phyloP scores from a whole-genome alignment of 2,797 vertebrate genomes.

The Phaenicophaeus curvirostris region DNA sequence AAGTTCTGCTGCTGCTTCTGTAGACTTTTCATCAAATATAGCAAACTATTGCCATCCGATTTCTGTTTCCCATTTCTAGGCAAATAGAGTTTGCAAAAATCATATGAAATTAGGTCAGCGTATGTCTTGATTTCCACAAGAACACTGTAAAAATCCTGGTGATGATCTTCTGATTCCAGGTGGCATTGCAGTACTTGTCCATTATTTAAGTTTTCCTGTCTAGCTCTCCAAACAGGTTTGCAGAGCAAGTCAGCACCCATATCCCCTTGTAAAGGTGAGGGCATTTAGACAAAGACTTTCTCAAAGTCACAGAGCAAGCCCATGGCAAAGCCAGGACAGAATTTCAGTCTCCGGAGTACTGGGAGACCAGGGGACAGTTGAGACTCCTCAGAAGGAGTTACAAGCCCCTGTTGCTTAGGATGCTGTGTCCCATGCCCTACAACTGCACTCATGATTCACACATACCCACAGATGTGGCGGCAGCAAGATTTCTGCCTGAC shows the following conservation, averaged over 20 bases:
- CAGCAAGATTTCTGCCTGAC: background rate
- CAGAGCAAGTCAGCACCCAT: background rate
- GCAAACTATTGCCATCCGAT: background rate
- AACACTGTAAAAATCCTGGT: background rate
- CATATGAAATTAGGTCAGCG: background rate
- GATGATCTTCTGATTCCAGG: background rate
- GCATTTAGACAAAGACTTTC: background rate
- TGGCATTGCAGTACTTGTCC: background rate
- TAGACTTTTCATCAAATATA: background rate
- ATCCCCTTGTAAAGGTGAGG: background rate
- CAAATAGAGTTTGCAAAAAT: constrained; percentile 15
- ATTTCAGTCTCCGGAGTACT: background rate
- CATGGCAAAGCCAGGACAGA: background rate
- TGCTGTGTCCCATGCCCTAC: background rate
- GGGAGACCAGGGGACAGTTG: background rate
- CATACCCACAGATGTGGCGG: background rate
- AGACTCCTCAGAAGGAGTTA: background rate
- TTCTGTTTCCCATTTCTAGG: background rate
- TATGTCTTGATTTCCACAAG: background rate
- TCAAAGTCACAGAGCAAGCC: background rate
- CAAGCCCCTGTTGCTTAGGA: background rate
- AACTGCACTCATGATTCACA: rapidly evolving
- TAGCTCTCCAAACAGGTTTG: background rate
- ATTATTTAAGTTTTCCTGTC: background rate
- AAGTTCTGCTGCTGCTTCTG: background rate